These are phyloP conservation scores for Myxocyprinus asiaticus DNA, from an alignment of 2,113 vertebrate genomes.

Conservation along the genomic window DNA sequence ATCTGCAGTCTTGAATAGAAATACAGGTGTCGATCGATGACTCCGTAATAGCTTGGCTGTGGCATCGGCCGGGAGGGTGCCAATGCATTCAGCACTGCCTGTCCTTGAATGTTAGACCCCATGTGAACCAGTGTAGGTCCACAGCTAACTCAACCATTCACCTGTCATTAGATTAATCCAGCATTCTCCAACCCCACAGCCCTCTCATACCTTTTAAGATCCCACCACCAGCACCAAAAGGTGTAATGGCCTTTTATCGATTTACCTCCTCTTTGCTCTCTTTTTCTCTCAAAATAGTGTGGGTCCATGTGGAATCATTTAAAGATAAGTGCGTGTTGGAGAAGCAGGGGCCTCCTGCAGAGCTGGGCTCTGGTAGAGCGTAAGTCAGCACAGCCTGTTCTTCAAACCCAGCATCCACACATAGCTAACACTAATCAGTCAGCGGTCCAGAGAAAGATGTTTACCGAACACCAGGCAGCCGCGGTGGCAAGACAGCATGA, in stretches of 20 bases:
- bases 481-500: constrained; percentile 41
- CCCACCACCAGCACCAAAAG: constrained; percentile 53
- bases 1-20: constrained; percentile 26
- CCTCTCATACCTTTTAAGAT: constrained; percentile 12
- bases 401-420: constrained; percentile 17
- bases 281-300: constrained; percentile 31
- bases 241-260: constrained; percentile 70
- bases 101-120: constrained; percentile 56
- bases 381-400: not conserved
- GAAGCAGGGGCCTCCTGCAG: not conserved
- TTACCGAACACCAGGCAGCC: constrained; percentile 43
- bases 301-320: constrained; percentile 11
- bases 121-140: constrained; percentile 46
- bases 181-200: not conserved
- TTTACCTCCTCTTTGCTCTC: constrained; percentile 44
- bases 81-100: constrained; percentile 26
- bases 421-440: constrained; percentile 47
- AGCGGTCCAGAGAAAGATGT: constrained; percentile 40
- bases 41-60: constrained; percentile 38
- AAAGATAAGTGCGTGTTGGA: constrained; percentile 11
- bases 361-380: not conserved
- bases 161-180: constrained; percentile 58
- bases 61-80: constrained; percentile 6
- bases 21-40: constrained; percentile 40
- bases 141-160: constrained; percentile 57